Evolutionary conservation across 2,888 invertebrate species (phyloP), one percentile per base, ranked within the genome.

Genomic region (Erebia ligea): DNA sequence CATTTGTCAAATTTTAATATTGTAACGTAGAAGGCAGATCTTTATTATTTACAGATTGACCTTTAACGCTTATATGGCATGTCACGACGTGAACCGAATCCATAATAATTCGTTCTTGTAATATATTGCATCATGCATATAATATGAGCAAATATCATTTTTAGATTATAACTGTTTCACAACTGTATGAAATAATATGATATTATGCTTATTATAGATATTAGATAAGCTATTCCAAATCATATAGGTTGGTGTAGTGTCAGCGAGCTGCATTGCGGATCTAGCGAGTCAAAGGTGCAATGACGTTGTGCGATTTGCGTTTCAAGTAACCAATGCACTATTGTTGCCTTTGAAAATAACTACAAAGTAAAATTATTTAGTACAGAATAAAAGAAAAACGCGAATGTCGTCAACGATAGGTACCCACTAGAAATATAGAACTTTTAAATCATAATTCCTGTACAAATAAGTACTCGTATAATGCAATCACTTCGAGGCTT

Each of bases 201-300:
- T 42, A 63, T 59, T 68, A 58, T 25, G 76, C 79, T 80, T 80
- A 79, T 78, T 72, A n/a, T n/a, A 80, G 77, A 78, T 79, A 78
- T 74, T 79, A 80, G 80, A 83, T 25, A 84, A 80, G 81, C n/a
- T 62, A 70, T 82, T 77, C 68, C 70, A 54, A 73, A 71, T 63
- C 34, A 72, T 74, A 75, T 75, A 81, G 79, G 74, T 79, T 80
- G 85, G 86, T 82, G 87, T 88, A 87, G 89, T 88, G 88, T 86
- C 79, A 80, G 83, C 81, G 79, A 82, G 77, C 87, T 88, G 90
- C 91, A 91, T 82, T 91, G 91, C 91, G 88, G 87, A 76, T 83
- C 78, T 81, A 80, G 76, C 79, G 82, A 86, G 85, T 86, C 85
- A 83, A 81, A 85, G 85, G 87, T 89, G 87, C 89, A 89, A 81